Conservation (phyloP, 1,140 invertebrate species). For the Bombus polaris region DNA sequence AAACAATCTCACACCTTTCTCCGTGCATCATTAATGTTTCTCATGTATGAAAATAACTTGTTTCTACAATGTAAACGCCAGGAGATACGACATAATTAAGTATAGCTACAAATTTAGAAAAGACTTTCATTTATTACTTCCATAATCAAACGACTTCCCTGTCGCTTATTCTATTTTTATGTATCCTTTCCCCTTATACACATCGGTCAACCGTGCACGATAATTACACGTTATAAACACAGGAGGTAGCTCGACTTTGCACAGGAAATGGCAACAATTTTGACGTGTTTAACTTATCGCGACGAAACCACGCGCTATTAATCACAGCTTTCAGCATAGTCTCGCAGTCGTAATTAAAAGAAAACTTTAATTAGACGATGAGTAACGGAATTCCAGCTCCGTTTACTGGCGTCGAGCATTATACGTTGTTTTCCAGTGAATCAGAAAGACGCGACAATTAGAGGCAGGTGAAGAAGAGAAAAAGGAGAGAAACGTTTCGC, state of each 20-base stretch:
- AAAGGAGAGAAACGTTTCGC: neutral
- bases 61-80: neutral
- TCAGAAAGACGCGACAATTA: constrained; percentile 43
- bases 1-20: neutral
- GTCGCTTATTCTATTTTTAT: neutral
- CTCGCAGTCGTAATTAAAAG: constrained; percentile 32
- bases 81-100: neutral
- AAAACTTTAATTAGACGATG: constrained; percentile 22
- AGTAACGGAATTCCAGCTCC: neutral
- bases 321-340: neutral
- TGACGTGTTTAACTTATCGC: neutral
- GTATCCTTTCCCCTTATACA: neutral
- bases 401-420: neutral
- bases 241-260: too few relatives aligned
- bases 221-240: neutral
- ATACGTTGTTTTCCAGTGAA: neutral
- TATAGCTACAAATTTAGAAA: too few relatives aligned
- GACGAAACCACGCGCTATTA: neutral
- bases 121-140: too few relatives aligned
- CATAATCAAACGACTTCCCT: neutral
- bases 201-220: neutral
- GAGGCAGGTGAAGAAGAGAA: neutral
- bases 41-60: neutral
- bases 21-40: neutral
- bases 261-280: neutral